A percentile compares a stretch with the other conserved stretches of the same genome.
phyloP scores from a whole-genome alignment of 1,140 invertebrate species.

The Camponotus vicinus region DNA sequence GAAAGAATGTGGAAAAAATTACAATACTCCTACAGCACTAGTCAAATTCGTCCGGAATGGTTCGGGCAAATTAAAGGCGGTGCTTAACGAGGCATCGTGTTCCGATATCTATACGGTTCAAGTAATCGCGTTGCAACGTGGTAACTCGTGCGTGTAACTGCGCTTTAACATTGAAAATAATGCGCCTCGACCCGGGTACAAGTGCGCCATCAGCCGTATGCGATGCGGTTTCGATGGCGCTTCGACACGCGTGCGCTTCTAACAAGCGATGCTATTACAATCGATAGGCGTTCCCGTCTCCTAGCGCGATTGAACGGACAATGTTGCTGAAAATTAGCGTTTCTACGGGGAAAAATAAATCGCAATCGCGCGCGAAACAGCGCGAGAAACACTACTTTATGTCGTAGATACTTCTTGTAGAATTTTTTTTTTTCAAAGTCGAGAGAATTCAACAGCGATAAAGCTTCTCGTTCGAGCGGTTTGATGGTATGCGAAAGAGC shows the following conservation, averaged over 20 bases:
- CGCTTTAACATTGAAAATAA: conserved; percentile 53
- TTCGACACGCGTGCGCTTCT: conserved; percentile 16
- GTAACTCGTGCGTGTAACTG: not conserved
- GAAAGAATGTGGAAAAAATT: not conserved
- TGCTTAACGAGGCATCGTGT: not conserved
- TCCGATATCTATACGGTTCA: not conserved
- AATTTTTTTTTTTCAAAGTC: not conserved
- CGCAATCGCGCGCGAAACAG: not conserved
- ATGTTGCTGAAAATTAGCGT: not conserved
- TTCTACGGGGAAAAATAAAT: not conserved
- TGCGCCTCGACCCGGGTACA: not conserved
- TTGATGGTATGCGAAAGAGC: not conserved
- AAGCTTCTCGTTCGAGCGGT: not conserved
- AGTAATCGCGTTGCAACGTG: not conserved
- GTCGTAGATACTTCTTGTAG: not conserved
- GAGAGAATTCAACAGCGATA: not conserved
- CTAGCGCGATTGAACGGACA: not conserved
- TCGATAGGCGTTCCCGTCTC: conserved; percentile 19
- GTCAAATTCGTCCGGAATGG: not conserved
- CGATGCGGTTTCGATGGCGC: not conserved
- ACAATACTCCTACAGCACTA: not conserved
- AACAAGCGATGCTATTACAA: conserved; percentile 27
- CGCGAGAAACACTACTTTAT: not conserved
- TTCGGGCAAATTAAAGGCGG: not conserved
- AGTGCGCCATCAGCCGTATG: conserved; percentile 12